Evolutionary conservation across 2,888 invertebrate genomes (phyloP), one percentile per base, ranked within the genome.

Genomic region (Leucozona laternaria): DNA sequence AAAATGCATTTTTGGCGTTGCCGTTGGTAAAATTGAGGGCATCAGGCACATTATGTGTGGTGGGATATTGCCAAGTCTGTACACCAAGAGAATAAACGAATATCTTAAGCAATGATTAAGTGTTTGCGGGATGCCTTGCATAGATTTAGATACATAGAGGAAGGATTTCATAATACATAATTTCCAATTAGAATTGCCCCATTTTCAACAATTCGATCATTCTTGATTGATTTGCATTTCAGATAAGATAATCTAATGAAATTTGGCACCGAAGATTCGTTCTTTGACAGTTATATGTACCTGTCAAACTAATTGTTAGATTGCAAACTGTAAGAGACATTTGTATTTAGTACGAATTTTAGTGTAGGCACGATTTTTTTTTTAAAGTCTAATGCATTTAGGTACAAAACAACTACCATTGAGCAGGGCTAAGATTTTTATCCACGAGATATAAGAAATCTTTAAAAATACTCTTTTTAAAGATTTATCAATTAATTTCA

Each of bases 1-100:
- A 22, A 37, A 60, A 66, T 66, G 66, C 48, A 66, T 66, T 66
- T 66, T 66, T 66, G 64, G 66, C 48, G 1, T 25, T 15, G 37
- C 2, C 22, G 22, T n/a, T 20, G 20, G 17, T 4, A 6, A 28
- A 62, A 62, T 62, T 43, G 43, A 28, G 62, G 62, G 5, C 58
- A 40, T n/a, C 4, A 1, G 58, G 1, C 40, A 43, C 3, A n/a
- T n/a, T 43, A 20, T 17, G 7, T 58, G 13, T 20, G 37, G 20
- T 37, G 37, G 62, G 62, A n/a, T 17, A n/a, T 25, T 22, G 43
- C 62, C 40, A 62, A 62, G n/a, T 40, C 11, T 43, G 40, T 13
- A 6, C 1, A 28, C 4, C 2, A 48, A 48, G 11, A 17, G 45
- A 48, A 20, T 45, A n/a, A 17, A 17, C 1, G 20, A 10, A 20